Conservation (phyloP, 2,888 invertebrate genomes). For the Andrena dorsata region DNA sequence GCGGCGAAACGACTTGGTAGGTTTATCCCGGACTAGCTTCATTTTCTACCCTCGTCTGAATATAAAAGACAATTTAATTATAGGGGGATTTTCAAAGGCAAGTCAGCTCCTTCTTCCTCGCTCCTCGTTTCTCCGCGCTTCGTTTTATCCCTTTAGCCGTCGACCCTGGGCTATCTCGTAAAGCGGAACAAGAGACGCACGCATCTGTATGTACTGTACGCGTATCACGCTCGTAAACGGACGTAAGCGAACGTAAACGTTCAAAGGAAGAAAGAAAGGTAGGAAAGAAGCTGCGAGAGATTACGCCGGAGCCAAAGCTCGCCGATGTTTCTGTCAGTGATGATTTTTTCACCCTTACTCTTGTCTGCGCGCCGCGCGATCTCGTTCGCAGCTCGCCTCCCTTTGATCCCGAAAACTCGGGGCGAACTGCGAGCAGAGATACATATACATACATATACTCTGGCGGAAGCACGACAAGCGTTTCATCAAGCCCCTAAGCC, state of each 20-base stretch:
- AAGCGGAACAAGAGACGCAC: constrained; percentile 23
- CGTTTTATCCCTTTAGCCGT: constrained; percentile 44
- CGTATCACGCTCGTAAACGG: constrained; percentile 6
- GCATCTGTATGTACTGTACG: constrained; percentile 20
- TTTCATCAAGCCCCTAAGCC: neutral
- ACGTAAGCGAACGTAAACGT: constrained; percentile 2
- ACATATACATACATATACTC: too few relatives aligned
- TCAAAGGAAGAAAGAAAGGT: neutral
- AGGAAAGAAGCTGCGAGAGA: neutral
- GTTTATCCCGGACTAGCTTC: constrained; percentile 76
- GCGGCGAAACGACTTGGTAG: constrained; percentile 66
- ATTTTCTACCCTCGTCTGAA: constrained; percentile 76
- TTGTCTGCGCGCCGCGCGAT: neutral
- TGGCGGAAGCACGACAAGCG: neutral
- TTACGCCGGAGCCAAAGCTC: neutral
- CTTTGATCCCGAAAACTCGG: constrained; percentile 17
- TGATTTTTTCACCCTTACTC: neutral
- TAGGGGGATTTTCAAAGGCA: constrained; percentile 76
- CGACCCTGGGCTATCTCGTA: constrained; percentile 34
- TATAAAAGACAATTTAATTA: constrained; percentile 82
- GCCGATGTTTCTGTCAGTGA: neutral
- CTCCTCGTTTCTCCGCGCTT: constrained; percentile 25
- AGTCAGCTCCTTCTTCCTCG: constrained; percentile 37
- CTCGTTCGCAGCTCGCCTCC: neutral
- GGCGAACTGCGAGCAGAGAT: constrained; percentile 13